Conservation (phyloP, 2,113 vertebrate species). For the Austrofundulus limnaeus region DNA sequence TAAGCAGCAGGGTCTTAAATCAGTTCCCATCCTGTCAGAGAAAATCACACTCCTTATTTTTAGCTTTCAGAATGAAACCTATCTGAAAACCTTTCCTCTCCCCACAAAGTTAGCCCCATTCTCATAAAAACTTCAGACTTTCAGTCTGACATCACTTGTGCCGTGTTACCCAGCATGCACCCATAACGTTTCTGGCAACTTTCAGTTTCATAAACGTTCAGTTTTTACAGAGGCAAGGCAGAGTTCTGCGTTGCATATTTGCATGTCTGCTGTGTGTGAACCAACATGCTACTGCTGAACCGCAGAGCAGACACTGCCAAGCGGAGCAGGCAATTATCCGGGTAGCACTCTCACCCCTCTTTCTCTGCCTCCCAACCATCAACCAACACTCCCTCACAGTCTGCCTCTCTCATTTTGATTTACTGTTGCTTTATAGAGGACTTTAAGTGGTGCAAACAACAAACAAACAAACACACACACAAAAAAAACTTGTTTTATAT, state of each 20-base stretch:
- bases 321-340: slow-evolving; percentile 72
- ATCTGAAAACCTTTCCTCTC: slow-evolving; percentile 14
- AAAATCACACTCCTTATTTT: background rate
- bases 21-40: background rate
- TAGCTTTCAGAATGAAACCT: slow-evolving; percentile 1
- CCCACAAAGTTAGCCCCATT: slow-evolving; percentile 12
- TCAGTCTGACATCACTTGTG: slow-evolving; percentile 53
- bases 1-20: background rate
- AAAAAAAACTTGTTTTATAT: no score
- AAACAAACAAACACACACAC: no score
- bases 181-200: slow-evolving; percentile 10
- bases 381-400: slow-evolving; percentile 55
- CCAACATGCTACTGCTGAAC: slow-evolving; percentile 71
- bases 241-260: slow-evolving; percentile 70
- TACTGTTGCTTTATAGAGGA: slow-evolving; percentile 49
- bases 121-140: slow-evolving; percentile 39
- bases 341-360: slow-evolving; percentile 34
- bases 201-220: slow-evolving; percentile 46
- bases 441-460: slow-evolving; percentile 24
- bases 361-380: slow-evolving; percentile 40
- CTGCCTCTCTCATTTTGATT: slow-evolving; percentile 60
- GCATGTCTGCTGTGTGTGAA: slow-evolving; percentile 71
- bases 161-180: slow-evolving; percentile 48
- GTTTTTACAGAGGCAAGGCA: slow-evolving; percentile 45
- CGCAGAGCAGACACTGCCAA: slow-evolving; percentile 69